Percentiles rank a stretch among this genome's conserved stretches.
These are phyloP conservation scores for Heterohyrax brucei DNA, from an alignment of 2,797 vertebrate genomes.

Conservation along the genomic window DNA sequence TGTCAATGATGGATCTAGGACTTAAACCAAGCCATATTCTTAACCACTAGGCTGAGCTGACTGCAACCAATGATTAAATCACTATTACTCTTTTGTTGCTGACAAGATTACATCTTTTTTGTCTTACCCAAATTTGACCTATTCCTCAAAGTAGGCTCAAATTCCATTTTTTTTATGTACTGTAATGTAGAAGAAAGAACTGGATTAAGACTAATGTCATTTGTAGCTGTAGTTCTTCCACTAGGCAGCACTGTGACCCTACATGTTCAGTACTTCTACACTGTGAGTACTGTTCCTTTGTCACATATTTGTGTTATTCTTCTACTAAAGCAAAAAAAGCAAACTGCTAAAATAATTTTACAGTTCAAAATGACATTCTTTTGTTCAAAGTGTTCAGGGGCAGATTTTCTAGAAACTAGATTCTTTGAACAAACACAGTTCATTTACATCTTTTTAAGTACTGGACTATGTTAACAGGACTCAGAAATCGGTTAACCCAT, in stretches of 20 bases:
- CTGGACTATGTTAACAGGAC: not conserved
- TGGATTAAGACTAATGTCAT: not conserved
- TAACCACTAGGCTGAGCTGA: no score
- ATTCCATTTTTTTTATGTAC: not conserved
- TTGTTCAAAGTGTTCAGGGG: not conserved
- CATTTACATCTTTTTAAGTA: not conserved
- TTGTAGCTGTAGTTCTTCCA: not conserved
- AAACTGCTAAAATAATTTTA: slow-evolving; percentile 34
- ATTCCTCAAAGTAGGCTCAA: not conserved
- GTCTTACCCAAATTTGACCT: no score
- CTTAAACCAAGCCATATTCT: no score
- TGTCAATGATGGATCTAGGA: no score
- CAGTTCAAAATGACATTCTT: not conserved
- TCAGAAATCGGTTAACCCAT: not conserved
- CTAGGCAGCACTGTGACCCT: slow-evolving; percentile 1
- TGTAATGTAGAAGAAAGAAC: not conserved
- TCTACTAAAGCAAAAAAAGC: not conserved
- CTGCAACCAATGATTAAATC: no score
- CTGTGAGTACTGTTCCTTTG: not conserved
- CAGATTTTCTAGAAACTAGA: not conserved
- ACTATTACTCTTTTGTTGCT: no score
- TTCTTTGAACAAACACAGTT: not conserved
- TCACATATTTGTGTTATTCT: not conserved
- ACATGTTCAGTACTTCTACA: not conserved
- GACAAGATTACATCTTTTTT: no score